Conservation (phyloP, 2,797 vertebrate species). For the Chlorospingus semifuscus region DNA sequence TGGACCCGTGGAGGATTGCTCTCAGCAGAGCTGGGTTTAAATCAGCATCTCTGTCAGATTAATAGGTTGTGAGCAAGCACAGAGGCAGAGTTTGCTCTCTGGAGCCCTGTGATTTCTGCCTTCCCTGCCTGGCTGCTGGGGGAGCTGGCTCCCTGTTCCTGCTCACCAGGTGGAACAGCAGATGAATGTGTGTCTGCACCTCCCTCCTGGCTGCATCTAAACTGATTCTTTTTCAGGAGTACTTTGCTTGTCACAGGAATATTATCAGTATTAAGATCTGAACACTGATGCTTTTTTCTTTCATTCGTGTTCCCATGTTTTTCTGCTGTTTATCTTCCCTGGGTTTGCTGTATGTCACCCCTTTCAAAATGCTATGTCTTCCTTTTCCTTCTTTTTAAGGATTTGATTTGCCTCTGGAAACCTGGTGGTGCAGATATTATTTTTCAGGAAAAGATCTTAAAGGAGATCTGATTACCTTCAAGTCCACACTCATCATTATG, state of each 20-base stretch:
- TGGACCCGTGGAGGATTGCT: neutral
- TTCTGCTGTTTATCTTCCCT: neutral
- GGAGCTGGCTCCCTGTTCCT: neutral
- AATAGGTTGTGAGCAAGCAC: neutral
- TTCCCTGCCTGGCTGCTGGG: neutral
- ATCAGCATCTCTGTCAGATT: neutral
- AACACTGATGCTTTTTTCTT: neutral
- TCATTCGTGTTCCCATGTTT: rapidly evolving
- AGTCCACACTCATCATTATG: neutral
- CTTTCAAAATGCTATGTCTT: neutral
- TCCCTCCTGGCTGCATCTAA: neutral
- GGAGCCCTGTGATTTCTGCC: neutral
- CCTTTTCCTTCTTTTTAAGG: neutral
- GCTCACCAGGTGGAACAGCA: neutral
- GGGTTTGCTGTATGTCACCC: neutral
- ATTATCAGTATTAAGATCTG: neutral
- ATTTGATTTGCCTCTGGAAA: neutral
- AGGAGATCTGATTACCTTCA: neutral
- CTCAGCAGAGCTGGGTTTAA: neutral
- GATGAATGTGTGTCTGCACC: rapidly evolving
- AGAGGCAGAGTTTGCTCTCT: neutral
- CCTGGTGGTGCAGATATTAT: neutral
- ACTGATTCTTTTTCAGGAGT: neutral
- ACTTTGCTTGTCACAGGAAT: neutral
- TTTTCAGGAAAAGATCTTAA: neutral